Evolutionary conservation across 2,797 vertebrate species (phyloP), one percentile per base, ranked within the genome.

Genomic region (Sebastes steindachneri): DNA sequence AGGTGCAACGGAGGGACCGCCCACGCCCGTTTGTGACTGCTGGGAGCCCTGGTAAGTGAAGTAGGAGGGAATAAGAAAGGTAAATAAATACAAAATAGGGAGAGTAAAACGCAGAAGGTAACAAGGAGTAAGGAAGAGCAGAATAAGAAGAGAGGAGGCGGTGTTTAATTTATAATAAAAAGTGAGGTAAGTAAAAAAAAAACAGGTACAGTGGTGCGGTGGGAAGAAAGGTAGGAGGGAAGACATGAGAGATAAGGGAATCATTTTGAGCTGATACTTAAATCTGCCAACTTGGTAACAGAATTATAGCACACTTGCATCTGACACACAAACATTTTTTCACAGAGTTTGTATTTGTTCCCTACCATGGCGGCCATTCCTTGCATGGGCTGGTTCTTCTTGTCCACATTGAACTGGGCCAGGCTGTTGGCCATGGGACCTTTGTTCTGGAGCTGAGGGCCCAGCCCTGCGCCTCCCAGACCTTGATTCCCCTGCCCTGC

Each of bases 401-500:
- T 99, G 88, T 99, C 99, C 94, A 98, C 95, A 81, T 88, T 95
- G 94, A 99, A 99, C 82, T 97, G 97, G 74, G 97, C 94, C 88
- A 99, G 93, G 67, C 92, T 99, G 91, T 98, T 99, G 82, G 96
- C 94, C 94, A 99, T 94, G 68, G 97, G 96, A 88, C 97, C 93
- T 94, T 99, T 99, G 94, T 96, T 97, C 91, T 97, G 97, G 89
- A 98, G 97, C 92, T 98, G 98, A 81, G 97, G 97, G 81, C 97
- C 97, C 91, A 99, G 96, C 90, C 97, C 97, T 90, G 96, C 74
- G 51, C 96, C 94, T 92, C 97, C 97, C 68, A 99, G 95, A 88
- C 96, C 96, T 93, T 97, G 98, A 87, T 96, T 96, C 2, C 97
- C 95, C 90, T 97, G 97, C 89, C 97, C 97, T 85, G 95, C 94